Conservation (phyloP, 2,797 vertebrate species). For the Xyrichtys novacula region DNA sequence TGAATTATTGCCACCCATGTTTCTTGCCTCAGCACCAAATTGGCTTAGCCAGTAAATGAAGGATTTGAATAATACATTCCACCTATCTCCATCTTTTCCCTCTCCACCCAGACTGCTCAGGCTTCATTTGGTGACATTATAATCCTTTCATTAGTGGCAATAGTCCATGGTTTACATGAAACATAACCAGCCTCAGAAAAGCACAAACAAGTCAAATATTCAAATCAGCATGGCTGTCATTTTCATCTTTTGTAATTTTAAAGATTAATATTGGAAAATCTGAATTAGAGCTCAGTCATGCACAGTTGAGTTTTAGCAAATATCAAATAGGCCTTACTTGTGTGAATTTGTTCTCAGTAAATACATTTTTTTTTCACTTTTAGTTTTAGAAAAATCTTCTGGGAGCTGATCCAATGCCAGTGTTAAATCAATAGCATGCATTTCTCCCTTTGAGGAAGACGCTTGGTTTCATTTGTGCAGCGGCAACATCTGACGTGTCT, state of each 20-base stretch:
- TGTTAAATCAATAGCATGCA: too few relatives aligned
- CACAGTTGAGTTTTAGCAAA: too few relatives aligned
- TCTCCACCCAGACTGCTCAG: slow-evolving; percentile 53
- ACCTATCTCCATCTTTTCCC: slow-evolving; percentile 71
- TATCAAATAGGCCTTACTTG: too few relatives aligned
- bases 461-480: too few relatives aligned
- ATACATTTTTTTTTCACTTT: too few relatives aligned
- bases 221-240: slow-evolving; percentile 1
- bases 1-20: slow-evolving; percentile 77
- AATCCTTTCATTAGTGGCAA: slow-evolving; percentile 68
- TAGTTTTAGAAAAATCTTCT: too few relatives aligned
- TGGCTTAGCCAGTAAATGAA: slow-evolving; percentile 84
- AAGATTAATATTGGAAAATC: background rate
- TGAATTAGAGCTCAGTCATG: background rate
- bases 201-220: slow-evolving; percentile 21
- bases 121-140: slow-evolving; percentile 73
- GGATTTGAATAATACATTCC: slow-evolving; percentile 86
- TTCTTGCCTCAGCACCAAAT: slow-evolving; percentile 81
- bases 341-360: too few relatives aligned
- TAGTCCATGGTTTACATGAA: slow-evolving; percentile 53
- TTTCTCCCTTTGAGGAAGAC: too few relatives aligned
- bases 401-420: too few relatives aligned
- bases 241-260: background rate
- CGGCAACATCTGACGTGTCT: too few relatives aligned
- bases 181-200: slow-evolving; percentile 11